These are phyloP conservation scores for Petrolisthes cinctipes DNA, from an alignment of 2,888 invertebrate genomes.

Conservation along the genomic window DNA sequence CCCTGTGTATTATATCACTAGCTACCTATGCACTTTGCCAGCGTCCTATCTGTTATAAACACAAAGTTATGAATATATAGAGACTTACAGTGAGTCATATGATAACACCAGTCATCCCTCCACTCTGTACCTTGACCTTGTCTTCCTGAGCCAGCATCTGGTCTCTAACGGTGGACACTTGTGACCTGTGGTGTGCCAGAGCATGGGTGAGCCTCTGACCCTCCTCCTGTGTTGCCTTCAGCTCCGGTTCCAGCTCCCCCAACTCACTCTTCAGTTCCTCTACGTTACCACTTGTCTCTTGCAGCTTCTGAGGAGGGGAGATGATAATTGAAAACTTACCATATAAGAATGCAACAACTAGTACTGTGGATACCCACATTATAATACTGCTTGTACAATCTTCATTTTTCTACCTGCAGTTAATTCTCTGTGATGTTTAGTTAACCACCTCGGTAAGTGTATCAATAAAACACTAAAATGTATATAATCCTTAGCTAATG, in stretches of 20 bases:
- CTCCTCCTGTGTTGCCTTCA: constrained; percentile 61
- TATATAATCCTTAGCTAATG: neutral
- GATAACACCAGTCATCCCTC: too few relatives aligned
- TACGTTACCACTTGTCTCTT: constrained; percentile 58
- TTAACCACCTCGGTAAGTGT: neutral
- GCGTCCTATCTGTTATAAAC: too few relatives aligned
- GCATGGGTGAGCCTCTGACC: constrained; percentile 52
- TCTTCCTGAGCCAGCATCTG: constrained; percentile 60
- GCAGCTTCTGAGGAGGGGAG: constrained; percentile 44
- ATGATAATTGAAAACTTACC: neutral
- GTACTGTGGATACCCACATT: neutral
- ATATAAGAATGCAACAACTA: neutral
- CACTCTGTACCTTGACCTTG: constrained; percentile 52
- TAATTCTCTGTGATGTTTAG: neutral
- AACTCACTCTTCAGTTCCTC: constrained; percentile 61
- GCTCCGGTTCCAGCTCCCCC: constrained; percentile 58
- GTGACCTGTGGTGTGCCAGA: constrained; percentile 58
- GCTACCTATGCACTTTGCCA: too few relatives aligned
- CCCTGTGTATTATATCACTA: too few relatives aligned
- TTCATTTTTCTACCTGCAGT: too few relatives aligned
- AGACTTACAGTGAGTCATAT: neutral
- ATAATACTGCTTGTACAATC: too few relatives aligned
- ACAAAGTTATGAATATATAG: neutral
- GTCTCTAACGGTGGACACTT: constrained; percentile 53
- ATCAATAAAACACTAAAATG: neutral